These are phyloP conservation scores for Accipiter cooperii DNA, from an alignment of 2,113 vertebrate genomes.

Conservation along the genomic window DNA sequence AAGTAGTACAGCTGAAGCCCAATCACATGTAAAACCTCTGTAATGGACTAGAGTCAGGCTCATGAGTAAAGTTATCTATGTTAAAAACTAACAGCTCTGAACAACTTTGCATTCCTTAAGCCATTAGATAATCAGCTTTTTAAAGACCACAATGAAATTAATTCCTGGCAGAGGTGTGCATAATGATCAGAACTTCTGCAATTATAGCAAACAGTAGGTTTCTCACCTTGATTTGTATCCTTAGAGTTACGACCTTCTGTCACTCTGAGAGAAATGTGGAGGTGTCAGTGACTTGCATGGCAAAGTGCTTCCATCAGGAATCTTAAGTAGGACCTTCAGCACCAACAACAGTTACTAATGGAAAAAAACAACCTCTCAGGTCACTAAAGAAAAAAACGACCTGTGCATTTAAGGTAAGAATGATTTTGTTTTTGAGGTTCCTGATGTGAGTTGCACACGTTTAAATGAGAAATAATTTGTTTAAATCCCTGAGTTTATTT, in stretches of 20 bases:
- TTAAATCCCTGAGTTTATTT: not conserved
- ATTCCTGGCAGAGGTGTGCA: not conserved
- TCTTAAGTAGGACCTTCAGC: not conserved
- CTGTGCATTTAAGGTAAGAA: not conserved
- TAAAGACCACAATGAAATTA: not conserved
- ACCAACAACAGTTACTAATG: not conserved
- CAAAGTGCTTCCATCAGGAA: not conserved
- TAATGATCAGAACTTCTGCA: not conserved
- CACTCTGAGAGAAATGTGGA: not conserved
- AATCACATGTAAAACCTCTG: not conserved
- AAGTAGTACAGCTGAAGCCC: not conserved
- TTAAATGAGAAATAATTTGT: not conserved
- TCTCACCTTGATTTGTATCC: not conserved
- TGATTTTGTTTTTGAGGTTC: not conserved
- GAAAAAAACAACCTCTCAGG: not conserved
- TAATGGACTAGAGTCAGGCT: not conserved
- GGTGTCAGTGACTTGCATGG: not conserved
- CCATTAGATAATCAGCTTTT: not conserved
- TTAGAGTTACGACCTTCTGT: not conserved
- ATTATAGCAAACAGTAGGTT: not conserved
- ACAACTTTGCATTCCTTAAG: not conserved
- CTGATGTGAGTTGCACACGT: not conserved
- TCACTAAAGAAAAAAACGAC: not conserved
- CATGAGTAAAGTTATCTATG: not conserved
- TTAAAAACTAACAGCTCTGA: not conserved